These are phyloP conservation scores for Rhyzopertha dominica DNA, from an alignment of 1,140 invertebrate species.

Conservation along the genomic window DNA sequence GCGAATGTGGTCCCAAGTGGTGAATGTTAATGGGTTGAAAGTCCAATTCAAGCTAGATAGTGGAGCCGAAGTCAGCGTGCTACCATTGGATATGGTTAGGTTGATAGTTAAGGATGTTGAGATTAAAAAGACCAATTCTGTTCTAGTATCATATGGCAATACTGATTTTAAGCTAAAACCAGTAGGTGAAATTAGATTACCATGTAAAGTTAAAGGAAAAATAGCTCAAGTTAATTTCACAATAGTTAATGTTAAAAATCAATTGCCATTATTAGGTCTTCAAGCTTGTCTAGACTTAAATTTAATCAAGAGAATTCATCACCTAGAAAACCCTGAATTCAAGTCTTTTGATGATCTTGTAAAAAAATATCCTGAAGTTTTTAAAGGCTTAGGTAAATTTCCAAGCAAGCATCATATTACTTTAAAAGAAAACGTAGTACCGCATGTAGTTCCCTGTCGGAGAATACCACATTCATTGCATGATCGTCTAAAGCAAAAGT, in stretches of 20 bases:
- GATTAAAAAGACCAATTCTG: slow-evolving; percentile 1
- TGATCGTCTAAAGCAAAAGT: slow-evolving; percentile 38
- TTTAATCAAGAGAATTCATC: slow-evolving; percentile 2
- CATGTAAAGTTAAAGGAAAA: slow-evolving; percentile 7
- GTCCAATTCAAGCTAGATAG: slow-evolving; percentile 25
- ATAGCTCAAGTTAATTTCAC: slow-evolving; percentile 11
- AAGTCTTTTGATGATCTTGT: neutral
- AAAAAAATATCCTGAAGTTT: neutral
- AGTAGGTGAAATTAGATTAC: slow-evolving; percentile 9
- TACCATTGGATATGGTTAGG: slow-evolving; percentile 14
- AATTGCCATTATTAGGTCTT: neutral
- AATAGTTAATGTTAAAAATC: slow-evolving; percentile 1
- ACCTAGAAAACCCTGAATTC: neutral
- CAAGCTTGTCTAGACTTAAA: neutral
- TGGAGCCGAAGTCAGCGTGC: slow-evolving; percentile 24
- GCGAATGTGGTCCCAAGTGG: neutral
- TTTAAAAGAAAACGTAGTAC: neutral
- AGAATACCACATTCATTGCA: neutral
- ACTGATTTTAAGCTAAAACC: slow-evolving; percentile 11
- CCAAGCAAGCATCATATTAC: slow-evolving; percentile 2
- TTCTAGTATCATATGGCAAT: slow-evolving; percentile 12
- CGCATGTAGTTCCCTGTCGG: neutral
- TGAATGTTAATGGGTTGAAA: neutral
- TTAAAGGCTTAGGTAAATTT: slow-evolving; percentile 2
- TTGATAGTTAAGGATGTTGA: slow-evolving; percentile 9